These are phyloP conservation scores for Stichopus chloronotus DNA, from an alignment of 35 echinoderm and acorn worm species.

Conservation along the genomic window DNA sequence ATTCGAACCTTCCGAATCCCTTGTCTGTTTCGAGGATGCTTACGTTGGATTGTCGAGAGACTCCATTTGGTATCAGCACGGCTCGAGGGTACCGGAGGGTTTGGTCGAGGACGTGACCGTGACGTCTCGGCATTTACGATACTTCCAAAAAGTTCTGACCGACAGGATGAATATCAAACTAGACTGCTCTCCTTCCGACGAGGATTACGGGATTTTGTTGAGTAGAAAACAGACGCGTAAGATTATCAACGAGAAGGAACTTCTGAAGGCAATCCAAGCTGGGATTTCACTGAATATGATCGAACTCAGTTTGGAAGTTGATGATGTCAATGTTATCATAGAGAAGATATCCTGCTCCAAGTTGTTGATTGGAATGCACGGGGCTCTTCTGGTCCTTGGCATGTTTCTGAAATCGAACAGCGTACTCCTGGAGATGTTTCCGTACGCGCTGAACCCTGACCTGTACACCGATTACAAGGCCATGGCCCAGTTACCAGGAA, in stretches of 20 bases:
- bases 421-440: conserved; percentile 8
- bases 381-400: background rate
- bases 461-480: background rate
- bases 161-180: background rate
- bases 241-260: conserved; percentile 30
- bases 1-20: background rate
- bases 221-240: background rate
- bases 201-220: background rate
- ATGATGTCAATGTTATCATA: background rate
- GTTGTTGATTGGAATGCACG: background rate
- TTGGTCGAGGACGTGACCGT: background rate
- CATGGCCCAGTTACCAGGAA: background rate
- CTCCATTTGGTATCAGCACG: conserved; percentile 28
- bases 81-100: background rate
- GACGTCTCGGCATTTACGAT: background rate
- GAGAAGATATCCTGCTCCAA: background rate
- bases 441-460: background rate
- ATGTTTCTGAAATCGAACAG: background rate
- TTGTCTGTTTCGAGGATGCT: conserved; percentile 26
- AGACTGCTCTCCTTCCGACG: background rate
- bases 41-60: background rate
- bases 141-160: background rate
- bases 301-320: background rate
- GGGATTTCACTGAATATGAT: background rate
- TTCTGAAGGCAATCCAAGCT: background rate